Conservation (phyloP, 1,140 invertebrate species). For the Coelopa frigida region DNA sequence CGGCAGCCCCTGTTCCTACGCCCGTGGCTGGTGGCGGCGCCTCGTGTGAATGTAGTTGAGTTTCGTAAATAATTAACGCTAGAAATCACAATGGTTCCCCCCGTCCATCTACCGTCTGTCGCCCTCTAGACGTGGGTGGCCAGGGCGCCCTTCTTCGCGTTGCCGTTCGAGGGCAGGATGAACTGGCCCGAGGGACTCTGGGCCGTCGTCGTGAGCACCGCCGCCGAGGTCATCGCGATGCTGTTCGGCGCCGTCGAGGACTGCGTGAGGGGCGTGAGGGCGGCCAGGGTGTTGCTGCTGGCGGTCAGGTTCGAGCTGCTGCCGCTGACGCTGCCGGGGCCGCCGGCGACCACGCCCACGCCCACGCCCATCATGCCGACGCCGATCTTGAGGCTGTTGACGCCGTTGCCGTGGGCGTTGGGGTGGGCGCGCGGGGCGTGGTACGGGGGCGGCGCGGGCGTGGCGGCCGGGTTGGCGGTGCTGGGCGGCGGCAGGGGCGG, state of each 20-base stretch:
- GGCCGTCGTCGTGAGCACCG: slow-evolving; percentile 15
- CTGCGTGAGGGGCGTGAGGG: slow-evolving; percentile 28
- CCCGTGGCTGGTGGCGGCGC: slow-evolving; percentile 6
- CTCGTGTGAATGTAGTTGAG: slow-evolving; percentile 18
- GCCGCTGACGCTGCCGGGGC: slow-evolving; percentile 34
- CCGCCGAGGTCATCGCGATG: slow-evolving; percentile 9
- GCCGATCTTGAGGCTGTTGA: slow-evolving; percentile 10
- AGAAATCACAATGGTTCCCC: slow-evolving; percentile 36
- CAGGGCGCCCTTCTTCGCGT: slow-evolving; percentile 39
- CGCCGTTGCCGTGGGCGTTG: slow-evolving; percentile 10
- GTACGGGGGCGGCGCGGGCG: slow-evolving; percentile 70
- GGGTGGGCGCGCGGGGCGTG: slow-evolving; percentile 42
- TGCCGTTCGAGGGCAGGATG: slow-evolving; percentile 42
- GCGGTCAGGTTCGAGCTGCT: slow-evolving; percentile 42
- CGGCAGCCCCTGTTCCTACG: not conserved
- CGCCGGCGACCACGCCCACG: slow-evolving; percentile 15
- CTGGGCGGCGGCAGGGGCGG: slow-evolving; percentile 46
- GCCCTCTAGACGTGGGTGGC: slow-evolving; percentile 41
- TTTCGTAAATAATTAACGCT: slow-evolving; percentile 39
- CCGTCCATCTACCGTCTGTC: not conserved
- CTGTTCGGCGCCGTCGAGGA: slow-evolving; percentile 2
- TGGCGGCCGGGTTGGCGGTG: slow-evolving; percentile 67
- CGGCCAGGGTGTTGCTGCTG: slow-evolving; percentile 41
- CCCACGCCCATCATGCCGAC: not conserved
- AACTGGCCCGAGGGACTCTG: slow-evolving; percentile 45